Percentiles rank a stretch among this genome's conserved stretches.
phyloP scores from a whole-genome alignment of 64 coral and sea anemone genomes.

The Actinia tenebrosa region DNA sequence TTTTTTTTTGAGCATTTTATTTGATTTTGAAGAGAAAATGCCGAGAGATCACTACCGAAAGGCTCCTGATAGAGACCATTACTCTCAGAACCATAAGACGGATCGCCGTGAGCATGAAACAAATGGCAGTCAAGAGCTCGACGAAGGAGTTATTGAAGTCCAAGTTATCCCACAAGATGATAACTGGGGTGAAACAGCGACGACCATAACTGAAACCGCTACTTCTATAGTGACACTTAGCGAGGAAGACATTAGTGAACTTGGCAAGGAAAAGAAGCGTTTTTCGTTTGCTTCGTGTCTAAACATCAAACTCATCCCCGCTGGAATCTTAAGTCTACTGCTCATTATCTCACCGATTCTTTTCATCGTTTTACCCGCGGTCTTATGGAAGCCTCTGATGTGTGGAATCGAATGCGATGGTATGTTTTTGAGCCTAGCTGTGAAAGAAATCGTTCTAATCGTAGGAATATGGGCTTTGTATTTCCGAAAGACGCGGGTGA shows the following conservation, averaged over 20 bases:
- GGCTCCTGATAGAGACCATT: conserved; percentile 26
- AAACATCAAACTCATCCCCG: conserved; percentile 61
- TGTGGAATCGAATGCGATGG: conserved; percentile 90
- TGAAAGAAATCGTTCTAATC: conserved; percentile 82
- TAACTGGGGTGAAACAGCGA: conserved; percentile 98
- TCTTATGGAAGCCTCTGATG: conserved; percentile 63
- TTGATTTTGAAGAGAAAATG: conserved; percentile 31
- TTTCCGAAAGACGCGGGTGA: conserved; percentile 81
- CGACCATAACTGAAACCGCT: conserved; percentile 97
- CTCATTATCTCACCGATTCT: conserved; percentile 80
- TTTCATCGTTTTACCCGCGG: conserved; percentile 82
- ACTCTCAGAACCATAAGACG: background rate
- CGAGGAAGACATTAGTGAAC: conserved; percentile 81
- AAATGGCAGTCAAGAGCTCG: conserved; percentile 78
- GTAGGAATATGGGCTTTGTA: conserved; percentile 96
- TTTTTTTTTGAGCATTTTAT: background rate
- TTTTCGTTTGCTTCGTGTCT: conserved; percentile 59
- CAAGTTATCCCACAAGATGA: conserved; percentile 99
- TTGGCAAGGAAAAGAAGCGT: conserved; percentile 61
- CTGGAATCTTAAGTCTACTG: conserved; percentile 54
- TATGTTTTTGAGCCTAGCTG: conserved; percentile 84
- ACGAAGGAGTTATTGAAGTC: conserved; percentile 99
- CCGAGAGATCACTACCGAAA: conserved; percentile 34
- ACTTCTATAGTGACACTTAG: conserved; percentile 92
- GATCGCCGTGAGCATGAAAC: conserved; percentile 45